A percentile compares a stretch with the other conserved stretches of the same genome.
These are phyloP conservation scores for Carposina sasakii DNA, from an alignment of 1,140 invertebrate species.

Conservation along the genomic window DNA sequence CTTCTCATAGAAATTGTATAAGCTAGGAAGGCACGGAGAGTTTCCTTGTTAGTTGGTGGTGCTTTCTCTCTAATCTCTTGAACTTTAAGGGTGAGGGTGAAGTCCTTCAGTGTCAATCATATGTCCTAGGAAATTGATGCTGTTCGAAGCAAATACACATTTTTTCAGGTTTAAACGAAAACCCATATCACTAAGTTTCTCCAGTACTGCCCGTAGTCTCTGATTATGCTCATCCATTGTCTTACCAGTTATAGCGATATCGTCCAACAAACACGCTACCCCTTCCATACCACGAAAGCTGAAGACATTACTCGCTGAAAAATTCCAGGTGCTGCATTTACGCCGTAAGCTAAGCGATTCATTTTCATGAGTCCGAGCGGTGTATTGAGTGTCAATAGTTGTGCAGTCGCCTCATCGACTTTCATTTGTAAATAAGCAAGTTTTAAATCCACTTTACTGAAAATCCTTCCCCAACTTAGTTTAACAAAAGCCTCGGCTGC, in stretches of 20 bases:
- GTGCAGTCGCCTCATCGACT: slow-evolving; percentile 35
- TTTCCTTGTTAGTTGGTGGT: slow-evolving; percentile 18
- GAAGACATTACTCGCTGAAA: slow-evolving; percentile 43
- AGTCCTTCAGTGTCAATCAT: slow-evolving; percentile 20
- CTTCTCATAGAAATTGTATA: slow-evolving; percentile 29
- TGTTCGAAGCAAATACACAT: slow-evolving; percentile 19
- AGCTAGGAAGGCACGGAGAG: slow-evolving; percentile 23
- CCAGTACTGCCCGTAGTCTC: slow-evolving; percentile 12
- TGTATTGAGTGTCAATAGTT: slow-evolving; percentile 36
- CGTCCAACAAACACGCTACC: slow-evolving; percentile 36
- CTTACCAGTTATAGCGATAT: slow-evolving; percentile 30
- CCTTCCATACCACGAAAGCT: slow-evolving; percentile 31
- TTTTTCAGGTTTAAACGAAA: slow-evolving; percentile 19
- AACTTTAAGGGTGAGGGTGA: slow-evolving; percentile 14
- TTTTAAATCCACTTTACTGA: slow-evolving; percentile 50
- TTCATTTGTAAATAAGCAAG: slow-evolving; percentile 42
- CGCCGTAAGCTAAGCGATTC: slow-evolving; percentile 63
- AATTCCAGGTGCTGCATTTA: slow-evolving; percentile 54
- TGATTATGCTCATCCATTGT: slow-evolving; percentile 26
- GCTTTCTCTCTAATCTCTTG: slow-evolving; percentile 24
- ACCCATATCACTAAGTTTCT: slow-evolving; percentile 19
- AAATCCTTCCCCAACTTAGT: slow-evolving; percentile 15
- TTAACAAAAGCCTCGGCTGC: slow-evolving; percentile 18
- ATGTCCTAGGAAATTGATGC: slow-evolving; percentile 17
- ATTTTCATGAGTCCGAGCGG: slow-evolving; percentile 61